Base-by-base conservation (phyloP, 2,888 invertebrate genomes). In the Idaea aversata region DNA sequence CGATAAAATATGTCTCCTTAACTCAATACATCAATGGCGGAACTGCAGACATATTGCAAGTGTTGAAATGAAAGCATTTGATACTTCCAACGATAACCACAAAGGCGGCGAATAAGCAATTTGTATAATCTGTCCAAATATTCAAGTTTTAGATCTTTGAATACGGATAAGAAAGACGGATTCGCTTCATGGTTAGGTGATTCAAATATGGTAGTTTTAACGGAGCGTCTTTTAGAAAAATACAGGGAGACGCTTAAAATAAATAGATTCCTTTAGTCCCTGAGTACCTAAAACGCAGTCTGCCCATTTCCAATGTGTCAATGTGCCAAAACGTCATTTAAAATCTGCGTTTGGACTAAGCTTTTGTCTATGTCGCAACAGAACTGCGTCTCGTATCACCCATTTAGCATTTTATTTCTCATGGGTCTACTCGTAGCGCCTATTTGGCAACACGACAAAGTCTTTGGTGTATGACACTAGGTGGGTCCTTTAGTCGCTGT, bases 81-180 rank as follows among this genome's bases (percentile, higher is more conserved):
- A 90, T 91, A 74, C 69, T 77, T 75, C 65, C 66, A 63, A 64
- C 71, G 91, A 91, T 91, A 88, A 80, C 68, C 57, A 63, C 67
- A 70, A 71, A 82, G 86, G 88, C 87, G 88, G 86, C 85, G 87
- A 88, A 88, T 82, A 76, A 78, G 78, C 85, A 82, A 88, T 91
- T 90, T 88, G 88, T 89, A 82, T 80, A 77, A 83, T 83, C 77
- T 79, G 81, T 79, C 85, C 82, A 82, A 85, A 89, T 87, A 82
- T 77, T 78, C 75, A 72, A 74, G 80, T 78, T 81, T 84, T 81
- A 84, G 88, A 88, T 89, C 74, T 75, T 77, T 74, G 65, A 72
- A 70, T 47, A 68, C 72, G 77, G 88, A 89, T 88, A 84, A 75
- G 73, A 66, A 72, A 78, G 82, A 80, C 73, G 81, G 79, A 85